Conservation (phyloP, 2,113 vertebrate genomes). For the Marmota monax region DNA sequence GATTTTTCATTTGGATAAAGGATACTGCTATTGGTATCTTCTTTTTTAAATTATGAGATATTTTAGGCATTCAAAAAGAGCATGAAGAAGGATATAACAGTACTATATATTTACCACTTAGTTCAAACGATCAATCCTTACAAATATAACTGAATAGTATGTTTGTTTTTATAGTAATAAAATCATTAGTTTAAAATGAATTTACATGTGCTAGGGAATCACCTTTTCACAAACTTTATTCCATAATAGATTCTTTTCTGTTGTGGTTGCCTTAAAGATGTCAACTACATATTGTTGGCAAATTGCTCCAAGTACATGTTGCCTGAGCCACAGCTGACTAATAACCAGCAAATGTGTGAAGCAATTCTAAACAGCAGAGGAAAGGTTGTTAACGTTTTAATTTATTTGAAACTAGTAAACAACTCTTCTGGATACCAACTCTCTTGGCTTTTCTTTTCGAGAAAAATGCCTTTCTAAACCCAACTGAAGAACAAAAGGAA, state of each 20-base stretch:
- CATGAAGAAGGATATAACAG: background rate
- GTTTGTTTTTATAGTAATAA: background rate
- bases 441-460: background rate
- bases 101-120: background rate
- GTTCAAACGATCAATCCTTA: background rate
- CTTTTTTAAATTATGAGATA: slow-evolving; percentile 24
- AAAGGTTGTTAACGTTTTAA: background rate
- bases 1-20: background rate
- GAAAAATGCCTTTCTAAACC: slow-evolving; percentile 23
- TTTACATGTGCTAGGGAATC: background rate
- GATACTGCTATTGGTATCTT: background rate
- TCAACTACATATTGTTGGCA: background rate
- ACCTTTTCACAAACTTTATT: slow-evolving; percentile 11
- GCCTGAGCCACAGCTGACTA: background rate
- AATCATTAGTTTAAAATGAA: background rate
- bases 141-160: background rate
- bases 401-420: background rate
- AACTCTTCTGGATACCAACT: background rate
- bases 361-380: background rate
- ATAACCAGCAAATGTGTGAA: background rate
- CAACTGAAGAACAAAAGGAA: slow-evolving; percentile 11
- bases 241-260: background rate
- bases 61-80: background rate
- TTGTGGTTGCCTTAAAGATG: background rate
- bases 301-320: background rate